Percentiles rank a stretch among this genome's conserved stretches.
Conservation (phyloP, 2,888 invertebrate species). For the Andrena bicolor region DNA sequence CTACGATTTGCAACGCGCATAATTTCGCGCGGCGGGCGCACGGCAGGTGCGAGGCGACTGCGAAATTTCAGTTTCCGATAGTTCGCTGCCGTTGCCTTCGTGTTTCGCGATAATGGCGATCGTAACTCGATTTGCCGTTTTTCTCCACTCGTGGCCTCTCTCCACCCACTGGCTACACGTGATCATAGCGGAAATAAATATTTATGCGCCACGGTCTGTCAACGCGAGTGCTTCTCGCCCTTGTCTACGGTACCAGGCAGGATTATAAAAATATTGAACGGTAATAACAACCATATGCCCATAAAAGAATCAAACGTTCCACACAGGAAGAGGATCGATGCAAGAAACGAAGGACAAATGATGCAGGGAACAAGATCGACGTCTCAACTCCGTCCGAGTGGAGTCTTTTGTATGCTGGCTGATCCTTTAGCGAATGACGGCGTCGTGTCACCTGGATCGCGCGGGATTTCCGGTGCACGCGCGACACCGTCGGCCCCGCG, state of each 20-base stretch:
- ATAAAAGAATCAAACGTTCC: too few relatives aligned
- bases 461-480: constrained; percentile 69
- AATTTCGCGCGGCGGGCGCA: constrained; percentile 62
- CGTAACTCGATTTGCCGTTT: constrained; percentile 65
- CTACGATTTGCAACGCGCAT: constrained; percentile 71
- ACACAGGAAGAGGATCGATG: background rate
- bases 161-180: background rate
- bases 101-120: constrained; percentile 66
- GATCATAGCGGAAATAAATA: background rate
- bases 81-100: constrained; percentile 48
- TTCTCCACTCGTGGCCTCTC: constrained; percentile 38
- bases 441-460: constrained; percentile 62
- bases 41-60: constrained; percentile 72
- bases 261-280: background rate
- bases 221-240: background rate
- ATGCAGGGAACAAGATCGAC: constrained; percentile 3
- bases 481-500: constrained; percentile 50
- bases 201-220: constrained; percentile 2
- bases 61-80: constrained; percentile 73
- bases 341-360: background rate
- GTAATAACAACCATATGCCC: too few relatives aligned
- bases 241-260: background rate
- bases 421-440: constrained; percentile 45
- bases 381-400: background rate
- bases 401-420: constrained; percentile 45